Base-by-base conservation (phyloP, 1,140 invertebrate genomes). In the Cydia amplana region DNA sequence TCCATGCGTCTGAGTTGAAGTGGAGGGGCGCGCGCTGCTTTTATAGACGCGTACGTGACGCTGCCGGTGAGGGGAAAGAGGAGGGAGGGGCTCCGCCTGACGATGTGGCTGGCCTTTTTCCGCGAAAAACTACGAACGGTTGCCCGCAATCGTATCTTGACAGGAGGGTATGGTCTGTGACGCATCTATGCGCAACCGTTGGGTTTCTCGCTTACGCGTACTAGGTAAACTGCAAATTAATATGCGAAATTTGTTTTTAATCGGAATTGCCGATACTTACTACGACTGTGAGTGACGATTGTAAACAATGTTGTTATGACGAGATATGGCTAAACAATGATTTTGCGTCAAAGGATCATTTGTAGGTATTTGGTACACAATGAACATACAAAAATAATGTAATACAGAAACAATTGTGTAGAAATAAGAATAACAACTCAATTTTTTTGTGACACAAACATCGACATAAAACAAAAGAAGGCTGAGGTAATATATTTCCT, bases 1-100 rank as follows among this genome's bases (percentile, higher is more conserved):
- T 93, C 93, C 93, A 93, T 93, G 92, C 91, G 92, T 92, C 88
- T 93, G 91, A 91, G 86, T 91, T 91, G 87, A 83, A 87, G 87
- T 87, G 85, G 91, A 80, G 89, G 90, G 90, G 93, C 86, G 88
- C 81, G 43, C 77, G 79, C 77, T 81, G 86, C 82, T 94, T 94
- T 93, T 94, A 94, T 94, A 94, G 84, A 81, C 43, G 84, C 79
- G 77, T 70, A 67, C 72, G 80, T 93, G 93, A 94, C 93, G 93
- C 87, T 85, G 83, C 77, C 64, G 82, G 74, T 20, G 72, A 63
- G 75, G 76, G 80, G 74, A 75, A 74, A 74, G 32, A 55, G 75
- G 80, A 74, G 74, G 75, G 74, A 74, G 72, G 80, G 77, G 80
- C 64, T 67, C 76, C 78, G 79, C 76, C 80, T 78, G 82, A 83